Base-by-base conservation (phyloP, 2,797 vertebrate genomes). In the Microtus agrestis region DNA sequence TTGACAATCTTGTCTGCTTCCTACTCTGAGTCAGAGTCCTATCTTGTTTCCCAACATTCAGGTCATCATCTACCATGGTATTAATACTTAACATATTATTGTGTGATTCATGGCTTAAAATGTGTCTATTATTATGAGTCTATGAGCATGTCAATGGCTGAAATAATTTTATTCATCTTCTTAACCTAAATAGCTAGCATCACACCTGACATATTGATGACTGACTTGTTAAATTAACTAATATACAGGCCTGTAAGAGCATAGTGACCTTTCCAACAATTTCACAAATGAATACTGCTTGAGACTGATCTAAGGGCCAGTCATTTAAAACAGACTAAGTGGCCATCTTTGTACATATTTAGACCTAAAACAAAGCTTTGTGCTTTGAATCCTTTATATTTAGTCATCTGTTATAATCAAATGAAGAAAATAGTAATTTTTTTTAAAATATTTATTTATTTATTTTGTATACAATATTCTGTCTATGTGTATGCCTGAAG, bases 321-420 rank as follows among this genome's bases (percentile, higher is more conserved):
- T 51, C 65, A n/a, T 82, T 94, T 94, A 74, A 76, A 84, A 69
- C 40, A 59, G 67, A 74, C 27, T 69, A 14, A 92, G 43, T 67
- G 46, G 85, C 34, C 15, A 90, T 89, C 46, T 91, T 67, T 82
- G 40, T 86, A 69, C 46, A 69, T 54, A 92, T n/a, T 91, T 59
- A 87, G 67, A 73, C 34, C 37, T 61, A 63, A 93, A 77, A 77
- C 43, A 71, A 93, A 80, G 40, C 54, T 67, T 40, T 87, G 69
- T 90, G n/a, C 12, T 31, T 89, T 12, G 19, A 81, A 54, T 79
- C 40, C 63, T 93, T 86, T 80, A 69, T 21, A 80, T 81, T 84
- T 61, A 87, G n/a, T 88, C 63, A 51, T 89, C 91, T 37, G 29
- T 77, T 93, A 92, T 6, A 96, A 87, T 59, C 23, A 80, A 91